phyloP scores from a whole-genome alignment of 2,797 vertebrate species.

The Cuculus canorus region DNA sequence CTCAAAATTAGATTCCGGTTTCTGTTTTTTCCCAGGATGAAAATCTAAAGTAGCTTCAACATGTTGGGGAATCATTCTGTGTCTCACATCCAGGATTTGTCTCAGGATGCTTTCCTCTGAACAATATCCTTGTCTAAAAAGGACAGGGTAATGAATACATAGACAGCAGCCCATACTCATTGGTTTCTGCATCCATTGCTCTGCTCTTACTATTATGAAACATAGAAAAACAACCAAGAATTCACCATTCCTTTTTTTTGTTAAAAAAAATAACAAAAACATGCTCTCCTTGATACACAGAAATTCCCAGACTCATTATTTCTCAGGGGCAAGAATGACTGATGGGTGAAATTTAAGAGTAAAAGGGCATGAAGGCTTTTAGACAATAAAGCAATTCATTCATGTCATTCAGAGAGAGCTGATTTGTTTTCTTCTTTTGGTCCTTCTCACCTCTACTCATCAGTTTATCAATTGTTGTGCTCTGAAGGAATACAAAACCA shows the following conservation, averaged over 20 bases:
- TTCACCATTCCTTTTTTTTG: background rate
- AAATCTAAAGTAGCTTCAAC: background rate
- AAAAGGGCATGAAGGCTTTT: constrained; percentile 35
- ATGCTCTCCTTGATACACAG: background rate
- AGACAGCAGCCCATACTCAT: background rate
- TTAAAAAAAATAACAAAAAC: background rate
- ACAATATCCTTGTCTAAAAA: background rate
- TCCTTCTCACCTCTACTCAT: background rate
- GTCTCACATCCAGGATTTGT: background rate
- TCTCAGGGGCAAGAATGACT: background rate
- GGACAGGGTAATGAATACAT: background rate
- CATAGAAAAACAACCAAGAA: background rate
- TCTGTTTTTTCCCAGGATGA: background rate
- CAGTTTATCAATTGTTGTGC: background rate
- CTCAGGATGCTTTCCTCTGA: background rate
- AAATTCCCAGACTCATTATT: background rate
- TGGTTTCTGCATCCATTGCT: background rate
- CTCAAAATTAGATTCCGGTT: background rate
- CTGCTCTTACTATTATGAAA: background rate
- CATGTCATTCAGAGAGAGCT: background rate
- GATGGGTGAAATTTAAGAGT: constrained; percentile 29
- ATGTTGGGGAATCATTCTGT: background rate
- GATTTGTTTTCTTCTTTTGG: background rate
- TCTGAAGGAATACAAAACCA: background rate
- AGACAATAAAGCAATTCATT: constrained; percentile 14